These are phyloP conservation scores for Clanis bilineata DNA, from an alignment of 2,888 invertebrate species.

Conservation along the genomic window DNA sequence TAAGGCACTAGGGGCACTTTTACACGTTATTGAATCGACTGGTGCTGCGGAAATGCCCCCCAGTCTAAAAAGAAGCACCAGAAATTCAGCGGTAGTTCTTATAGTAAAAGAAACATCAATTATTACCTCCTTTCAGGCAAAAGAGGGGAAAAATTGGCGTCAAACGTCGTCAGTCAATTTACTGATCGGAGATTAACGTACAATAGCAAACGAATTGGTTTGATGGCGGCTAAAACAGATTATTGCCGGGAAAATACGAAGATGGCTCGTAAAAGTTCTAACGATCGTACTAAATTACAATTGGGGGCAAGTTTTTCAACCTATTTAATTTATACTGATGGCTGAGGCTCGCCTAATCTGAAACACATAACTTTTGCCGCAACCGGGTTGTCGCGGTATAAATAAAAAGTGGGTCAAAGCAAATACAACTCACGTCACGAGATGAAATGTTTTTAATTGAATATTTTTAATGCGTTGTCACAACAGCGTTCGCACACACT, in stretches of 20 bases:
- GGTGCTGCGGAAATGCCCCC: too few species aligned
- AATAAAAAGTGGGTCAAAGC: constrained; percentile 25
- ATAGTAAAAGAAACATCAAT: constrained; percentile 15
- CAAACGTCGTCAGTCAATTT: constrained; percentile 47
- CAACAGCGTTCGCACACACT: neutral
- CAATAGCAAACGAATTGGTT: constrained; percentile 46
- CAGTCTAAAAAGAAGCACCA: too few species aligned
- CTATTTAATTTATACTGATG: constrained; percentile 58
- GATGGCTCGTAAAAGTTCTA: constrained; percentile 71
- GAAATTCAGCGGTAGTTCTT: too few species aligned
- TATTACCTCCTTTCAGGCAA: constrained; percentile 30
- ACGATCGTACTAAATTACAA: constrained; percentile 65
- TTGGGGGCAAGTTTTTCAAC: constrained; percentile 58
- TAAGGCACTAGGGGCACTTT: too few species aligned
- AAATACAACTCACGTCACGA: constrained; percentile 13
- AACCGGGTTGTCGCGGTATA: constrained; percentile 26
- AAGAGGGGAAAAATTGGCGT: constrained; percentile 14
- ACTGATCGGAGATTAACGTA: constrained; percentile 46
- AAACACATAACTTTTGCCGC: constrained; percentile 40
- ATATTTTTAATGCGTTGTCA: neutral
- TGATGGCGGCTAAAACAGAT: constrained; percentile 59
- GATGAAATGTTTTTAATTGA: constrained; percentile 4
- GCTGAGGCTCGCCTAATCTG: constrained; percentile 39
- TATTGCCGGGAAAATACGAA: constrained; percentile 56
- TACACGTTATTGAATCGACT: too few species aligned